Conservation (phyloP, 2,113 vertebrate species). For the Oxygymnocypris stewartii region DNA sequence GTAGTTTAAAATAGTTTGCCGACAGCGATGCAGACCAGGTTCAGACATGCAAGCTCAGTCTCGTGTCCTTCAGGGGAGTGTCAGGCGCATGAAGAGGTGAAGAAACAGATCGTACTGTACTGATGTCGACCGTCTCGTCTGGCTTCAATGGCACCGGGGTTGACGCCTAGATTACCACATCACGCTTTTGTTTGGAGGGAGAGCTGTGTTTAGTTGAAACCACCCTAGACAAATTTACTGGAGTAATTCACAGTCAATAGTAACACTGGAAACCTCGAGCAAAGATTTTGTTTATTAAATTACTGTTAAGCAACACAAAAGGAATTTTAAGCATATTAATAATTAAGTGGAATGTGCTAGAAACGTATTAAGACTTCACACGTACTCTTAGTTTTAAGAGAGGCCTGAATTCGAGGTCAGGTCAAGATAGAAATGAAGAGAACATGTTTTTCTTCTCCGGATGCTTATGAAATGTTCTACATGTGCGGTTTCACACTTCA, state of each 20-base stretch:
- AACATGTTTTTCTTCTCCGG: not conserved
- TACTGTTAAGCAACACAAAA: not conserved
- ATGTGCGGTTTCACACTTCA: conserved; percentile 15
- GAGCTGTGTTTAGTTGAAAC: not conserved
- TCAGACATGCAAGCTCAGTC: not conserved
- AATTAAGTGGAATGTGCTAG: conserved; percentile 8
- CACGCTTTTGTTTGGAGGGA: not conserved
- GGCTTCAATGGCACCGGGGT: conserved; percentile 7
- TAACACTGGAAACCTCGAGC: not conserved
- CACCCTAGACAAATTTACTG: not conserved
- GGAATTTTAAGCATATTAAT: not conserved
- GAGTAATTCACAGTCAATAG: not conserved
- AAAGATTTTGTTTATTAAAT: conserved; percentile 7
- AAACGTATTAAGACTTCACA: not conserved
- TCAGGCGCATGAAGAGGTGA: not conserved
- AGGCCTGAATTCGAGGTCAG: not conserved
- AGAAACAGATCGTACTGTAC: not conserved
- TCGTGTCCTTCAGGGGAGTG: not conserved
- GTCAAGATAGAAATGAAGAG: not conserved
- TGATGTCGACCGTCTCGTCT: conserved; percentile 9
- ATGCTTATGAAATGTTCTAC: conserved; percentile 4
- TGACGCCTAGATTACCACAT: not conserved
- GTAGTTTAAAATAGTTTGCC: not conserved
- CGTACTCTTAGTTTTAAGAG: not conserved
- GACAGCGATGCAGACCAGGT: not conserved